These are phyloP conservation scores for Cephalotes varians DNA, from an alignment of 2,888 invertebrate genomes.

Conservation along the genomic window DNA sequence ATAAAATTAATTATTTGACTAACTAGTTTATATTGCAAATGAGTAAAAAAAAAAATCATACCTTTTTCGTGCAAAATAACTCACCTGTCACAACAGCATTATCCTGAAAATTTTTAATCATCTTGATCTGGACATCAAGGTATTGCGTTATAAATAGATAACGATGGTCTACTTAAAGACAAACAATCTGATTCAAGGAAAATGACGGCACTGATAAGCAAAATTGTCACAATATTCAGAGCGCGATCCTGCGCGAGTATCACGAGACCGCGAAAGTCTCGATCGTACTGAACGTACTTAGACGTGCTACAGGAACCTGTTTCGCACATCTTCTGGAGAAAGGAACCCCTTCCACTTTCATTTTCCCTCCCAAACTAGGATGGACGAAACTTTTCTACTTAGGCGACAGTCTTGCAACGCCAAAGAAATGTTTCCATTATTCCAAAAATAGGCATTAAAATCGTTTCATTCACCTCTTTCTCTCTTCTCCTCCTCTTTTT, in stretches of 20 bases:
- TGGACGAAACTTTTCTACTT: neutral
- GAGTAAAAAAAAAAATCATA: neutral
- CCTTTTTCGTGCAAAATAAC: neutral
- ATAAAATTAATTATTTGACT: too few species aligned
- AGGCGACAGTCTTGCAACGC: neutral
- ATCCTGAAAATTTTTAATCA: neutral
- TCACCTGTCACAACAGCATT: conserved; percentile 1
- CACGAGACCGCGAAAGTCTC: neutral
- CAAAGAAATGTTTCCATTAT: neutral
- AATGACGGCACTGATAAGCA: too few species aligned
- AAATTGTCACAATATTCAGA: neutral
- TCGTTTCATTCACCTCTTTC: neutral
- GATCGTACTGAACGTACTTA: neutral
- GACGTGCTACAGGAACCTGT: conserved; percentile 34
- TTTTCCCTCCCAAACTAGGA: conserved; percentile 41
- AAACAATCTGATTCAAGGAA: neutral
- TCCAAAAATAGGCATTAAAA: neutral
- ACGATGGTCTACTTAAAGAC: neutral
- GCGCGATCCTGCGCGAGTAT: neutral
- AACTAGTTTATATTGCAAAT: neutral
- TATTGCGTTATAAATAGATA: neutral
- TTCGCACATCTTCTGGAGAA: conserved; percentile 65
- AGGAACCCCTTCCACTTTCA: conserved; percentile 65
- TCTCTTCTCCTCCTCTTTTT: neutral
- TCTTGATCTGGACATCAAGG: neutral